Conservation (phyloP, 1,140 invertebrate species). For the Mizuhopecten yessoensis region DNA sequence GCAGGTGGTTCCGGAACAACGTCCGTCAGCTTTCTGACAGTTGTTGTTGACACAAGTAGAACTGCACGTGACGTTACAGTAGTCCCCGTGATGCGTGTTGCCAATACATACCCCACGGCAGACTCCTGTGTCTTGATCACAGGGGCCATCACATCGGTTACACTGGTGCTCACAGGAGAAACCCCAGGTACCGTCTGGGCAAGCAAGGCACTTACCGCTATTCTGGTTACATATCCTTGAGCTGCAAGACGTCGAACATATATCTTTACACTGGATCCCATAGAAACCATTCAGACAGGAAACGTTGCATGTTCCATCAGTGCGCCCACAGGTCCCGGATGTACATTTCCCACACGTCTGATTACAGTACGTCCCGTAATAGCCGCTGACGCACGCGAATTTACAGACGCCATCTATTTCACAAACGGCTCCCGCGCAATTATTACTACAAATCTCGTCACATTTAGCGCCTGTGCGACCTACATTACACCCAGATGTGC, state of each 20-base stretch:
- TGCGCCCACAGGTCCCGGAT: slow-evolving; percentile 54
- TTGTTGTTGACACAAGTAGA: neutral
- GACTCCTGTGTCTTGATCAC: slow-evolving; percentile 19
- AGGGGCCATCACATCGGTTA: neutral
- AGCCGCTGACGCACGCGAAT: slow-evolving; percentile 47
- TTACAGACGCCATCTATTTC: slow-evolving; percentile 16
- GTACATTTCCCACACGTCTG: slow-evolving; percentile 42
- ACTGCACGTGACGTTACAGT: slow-evolving; percentile 42
- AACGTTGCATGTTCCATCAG: slow-evolving; percentile 56
- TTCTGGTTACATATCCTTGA: slow-evolving; percentile 33
- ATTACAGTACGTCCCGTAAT: slow-evolving; percentile 43
- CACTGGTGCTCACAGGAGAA: slow-evolving; percentile 46
- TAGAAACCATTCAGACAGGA: slow-evolving; percentile 57
- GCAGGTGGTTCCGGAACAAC: slow-evolving; percentile 3
- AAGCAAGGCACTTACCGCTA: slow-evolving; percentile 48
- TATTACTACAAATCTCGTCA: neutral
- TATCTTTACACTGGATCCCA: slow-evolving; percentile 44
- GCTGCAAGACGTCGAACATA: slow-evolving; percentile 46
- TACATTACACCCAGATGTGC: slow-evolving; percentile 47
- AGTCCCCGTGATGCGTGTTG: slow-evolving; percentile 41
- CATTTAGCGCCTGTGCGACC: slow-evolving; percentile 51
- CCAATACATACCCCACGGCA: slow-evolving; percentile 48
- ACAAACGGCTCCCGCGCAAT: slow-evolving; percentile 48
- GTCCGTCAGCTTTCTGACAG: slow-evolving; percentile 41
- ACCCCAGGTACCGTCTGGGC: slow-evolving; percentile 33